phyloP scores from a whole-genome alignment of 1,140 invertebrate genomes.

The Dreissena polymorpha region DNA sequence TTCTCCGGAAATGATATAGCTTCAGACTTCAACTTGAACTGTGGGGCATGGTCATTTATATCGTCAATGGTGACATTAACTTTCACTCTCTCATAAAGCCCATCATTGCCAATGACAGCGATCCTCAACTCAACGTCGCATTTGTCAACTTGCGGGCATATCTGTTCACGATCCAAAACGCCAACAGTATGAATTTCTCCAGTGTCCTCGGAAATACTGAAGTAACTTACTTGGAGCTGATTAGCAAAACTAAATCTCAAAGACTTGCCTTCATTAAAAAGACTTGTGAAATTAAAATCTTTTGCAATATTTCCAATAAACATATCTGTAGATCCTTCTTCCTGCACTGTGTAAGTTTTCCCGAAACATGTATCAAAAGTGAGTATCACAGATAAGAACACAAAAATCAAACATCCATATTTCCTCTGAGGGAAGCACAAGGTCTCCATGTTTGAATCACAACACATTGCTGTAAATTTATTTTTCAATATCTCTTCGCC shows the following conservation, averaged over 20 bases:
- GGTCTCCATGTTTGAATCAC: neutral
- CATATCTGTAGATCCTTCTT: conserved; percentile 26
- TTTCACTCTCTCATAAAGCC: conserved; percentile 48
- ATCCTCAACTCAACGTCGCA: conserved; percentile 42
- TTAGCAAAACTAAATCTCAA: conserved; percentile 50
- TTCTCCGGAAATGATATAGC: conserved; percentile 35
- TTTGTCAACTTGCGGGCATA: conserved; percentile 6
- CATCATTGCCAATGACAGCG: conserved; percentile 32
- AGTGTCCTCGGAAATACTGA: conserved; percentile 51
- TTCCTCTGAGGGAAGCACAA: conserved; percentile 9
- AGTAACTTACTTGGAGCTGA: conserved; percentile 24
- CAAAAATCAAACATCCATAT: conserved; percentile 5
- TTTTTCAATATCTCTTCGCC: neutral
- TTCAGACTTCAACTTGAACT: conserved; percentile 12
- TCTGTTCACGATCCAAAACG: conserved; percentile 43
- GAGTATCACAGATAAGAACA: conserved; percentile 9
- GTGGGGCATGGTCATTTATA: conserved; percentile 49
- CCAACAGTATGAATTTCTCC: conserved; percentile 38
- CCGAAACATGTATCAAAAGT: conserved; percentile 1
- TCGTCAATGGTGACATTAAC: conserved; percentile 48
- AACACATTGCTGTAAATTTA: neutral
- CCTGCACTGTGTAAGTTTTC: conserved; percentile 24
- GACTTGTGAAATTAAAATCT: conserved; percentile 49
- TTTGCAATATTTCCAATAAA: conserved; percentile 47
- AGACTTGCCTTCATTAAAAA: conserved; percentile 39